Percentiles rank a stretch among this genome's conserved stretches.
Conservation (phyloP, 2,113 vertebrate genomes). For the cat (Felis catus) region DNA sequence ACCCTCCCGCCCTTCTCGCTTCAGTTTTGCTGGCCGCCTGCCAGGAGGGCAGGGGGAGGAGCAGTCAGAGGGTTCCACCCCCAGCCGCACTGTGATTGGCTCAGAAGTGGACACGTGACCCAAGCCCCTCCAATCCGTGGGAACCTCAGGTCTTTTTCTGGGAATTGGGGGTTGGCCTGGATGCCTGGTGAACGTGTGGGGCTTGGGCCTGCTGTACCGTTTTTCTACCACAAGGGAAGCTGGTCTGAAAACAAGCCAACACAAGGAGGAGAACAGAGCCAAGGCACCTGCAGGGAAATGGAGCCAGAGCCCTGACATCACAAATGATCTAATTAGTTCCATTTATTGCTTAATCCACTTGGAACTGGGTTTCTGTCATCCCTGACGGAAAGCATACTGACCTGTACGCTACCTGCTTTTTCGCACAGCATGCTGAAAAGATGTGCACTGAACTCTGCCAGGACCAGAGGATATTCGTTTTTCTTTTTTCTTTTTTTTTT, state of each 20-base stretch:
- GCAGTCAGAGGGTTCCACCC: background rate
- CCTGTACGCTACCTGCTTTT: background rate
- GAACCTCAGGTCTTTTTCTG: background rate
- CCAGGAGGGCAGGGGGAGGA: background rate
- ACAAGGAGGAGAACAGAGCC: background rate
- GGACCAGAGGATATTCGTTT: fast-evolving
- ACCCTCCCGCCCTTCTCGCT: fast-evolving
- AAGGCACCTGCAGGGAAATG: background rate
- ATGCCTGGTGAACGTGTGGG: background rate
- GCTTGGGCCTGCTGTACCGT: background rate
- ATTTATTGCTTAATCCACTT: background rate
- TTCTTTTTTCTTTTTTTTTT: background rate
- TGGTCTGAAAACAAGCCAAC: constrained; percentile 4
- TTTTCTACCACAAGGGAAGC: background rate
- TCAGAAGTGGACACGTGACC: background rate
- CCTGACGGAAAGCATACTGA: background rate
- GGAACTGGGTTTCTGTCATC: background rate
- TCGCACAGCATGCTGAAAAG: background rate
- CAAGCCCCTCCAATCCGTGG: background rate
- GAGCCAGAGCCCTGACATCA: constrained; percentile 41
- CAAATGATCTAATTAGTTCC: background rate
- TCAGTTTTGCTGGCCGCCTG: background rate
- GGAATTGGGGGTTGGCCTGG: background rate
- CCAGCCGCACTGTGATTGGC: background rate
- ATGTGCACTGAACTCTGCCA: background rate